Conservation (phyloP, 2,888 invertebrate species). For the Reticulitermes lucifugus region DNA sequence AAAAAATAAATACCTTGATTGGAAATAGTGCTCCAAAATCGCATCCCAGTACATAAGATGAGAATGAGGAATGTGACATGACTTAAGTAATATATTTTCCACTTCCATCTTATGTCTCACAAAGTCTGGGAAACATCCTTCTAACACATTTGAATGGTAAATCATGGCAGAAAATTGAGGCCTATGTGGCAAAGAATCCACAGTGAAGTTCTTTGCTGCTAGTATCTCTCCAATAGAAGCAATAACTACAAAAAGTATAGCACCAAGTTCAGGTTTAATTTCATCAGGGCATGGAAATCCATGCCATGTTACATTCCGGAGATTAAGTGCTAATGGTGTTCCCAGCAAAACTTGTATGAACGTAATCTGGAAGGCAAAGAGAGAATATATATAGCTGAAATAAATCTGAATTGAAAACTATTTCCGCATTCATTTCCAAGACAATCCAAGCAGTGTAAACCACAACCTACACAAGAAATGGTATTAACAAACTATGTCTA, state of each 20-base stretch:
- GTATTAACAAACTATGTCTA: too few relatives aligned
- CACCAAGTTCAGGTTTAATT: conserved; percentile 60
- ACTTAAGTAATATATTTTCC: conserved; percentile 39
- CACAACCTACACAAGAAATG: too few relatives aligned
- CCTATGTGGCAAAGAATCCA: conserved; percentile 51
- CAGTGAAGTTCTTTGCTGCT: conserved; percentile 20
- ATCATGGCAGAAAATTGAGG: conserved; percentile 22
- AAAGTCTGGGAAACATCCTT: conserved; percentile 53
- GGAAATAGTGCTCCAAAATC: conserved; percentile 56
- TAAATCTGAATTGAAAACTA: too few relatives aligned
- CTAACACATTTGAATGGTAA: conserved; percentile 14
- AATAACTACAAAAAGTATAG: conserved; percentile 59
- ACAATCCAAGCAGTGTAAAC: too few relatives aligned
- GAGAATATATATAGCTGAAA: too few relatives aligned
- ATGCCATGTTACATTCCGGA: conserved; percentile 69
- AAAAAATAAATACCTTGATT: conserved; percentile 45
- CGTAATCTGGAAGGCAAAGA: conserved; percentile 57
- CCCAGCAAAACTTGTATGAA: conserved; percentile 65
- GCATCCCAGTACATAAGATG: conserved; percentile 57
- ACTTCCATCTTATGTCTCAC: conserved; percentile 52
- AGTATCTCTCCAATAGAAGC: conserved; percentile 58
- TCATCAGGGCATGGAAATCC: conserved; percentile 65
- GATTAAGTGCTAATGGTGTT: conserved; percentile 65
- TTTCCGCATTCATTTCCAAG: too few relatives aligned
- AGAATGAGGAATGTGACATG: conserved; percentile 47